phyloP scores from a whole-genome alignment of 2,113 vertebrate genomes.

The Phasianus colchicus region DNA sequence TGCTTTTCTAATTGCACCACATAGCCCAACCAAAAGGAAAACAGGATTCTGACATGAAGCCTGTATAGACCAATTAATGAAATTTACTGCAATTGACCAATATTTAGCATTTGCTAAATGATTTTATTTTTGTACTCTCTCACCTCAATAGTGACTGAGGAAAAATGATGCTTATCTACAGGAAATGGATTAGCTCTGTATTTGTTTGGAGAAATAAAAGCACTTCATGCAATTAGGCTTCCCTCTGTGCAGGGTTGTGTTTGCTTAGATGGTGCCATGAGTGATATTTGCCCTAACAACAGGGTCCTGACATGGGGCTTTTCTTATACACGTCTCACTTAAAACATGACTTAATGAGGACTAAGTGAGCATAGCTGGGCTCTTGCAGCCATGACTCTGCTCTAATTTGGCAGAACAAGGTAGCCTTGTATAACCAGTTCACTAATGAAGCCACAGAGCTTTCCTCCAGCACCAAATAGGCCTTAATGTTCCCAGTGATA shows the following conservation, averaged over 20 bases:
- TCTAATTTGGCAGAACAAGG: background rate
- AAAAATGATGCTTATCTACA: background rate
- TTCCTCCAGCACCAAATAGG: background rate
- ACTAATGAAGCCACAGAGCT: background rate
- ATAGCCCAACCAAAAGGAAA: background rate
- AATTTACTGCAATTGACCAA: background rate
- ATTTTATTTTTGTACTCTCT: background rate
- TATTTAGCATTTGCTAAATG: background rate
- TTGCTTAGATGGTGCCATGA: background rate
- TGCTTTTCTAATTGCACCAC: background rate
- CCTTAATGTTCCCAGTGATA: background rate
- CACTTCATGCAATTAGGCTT: background rate
- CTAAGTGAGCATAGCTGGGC: background rate
- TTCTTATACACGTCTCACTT: background rate
- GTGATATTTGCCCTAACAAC: background rate
- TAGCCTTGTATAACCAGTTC: background rate
- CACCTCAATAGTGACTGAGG: background rate
- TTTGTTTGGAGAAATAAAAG: background rate
- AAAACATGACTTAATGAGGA: background rate
- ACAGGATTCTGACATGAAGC: accelerated
- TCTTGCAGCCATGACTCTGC: background rate
- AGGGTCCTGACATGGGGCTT: background rate
- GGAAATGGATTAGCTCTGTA: background rate
- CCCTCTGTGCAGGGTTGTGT: background rate
- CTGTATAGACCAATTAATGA: background rate